Evolutionary conservation across 2,113 vertebrate species (phyloP).

Genomic region (Esox niger): DNA sequence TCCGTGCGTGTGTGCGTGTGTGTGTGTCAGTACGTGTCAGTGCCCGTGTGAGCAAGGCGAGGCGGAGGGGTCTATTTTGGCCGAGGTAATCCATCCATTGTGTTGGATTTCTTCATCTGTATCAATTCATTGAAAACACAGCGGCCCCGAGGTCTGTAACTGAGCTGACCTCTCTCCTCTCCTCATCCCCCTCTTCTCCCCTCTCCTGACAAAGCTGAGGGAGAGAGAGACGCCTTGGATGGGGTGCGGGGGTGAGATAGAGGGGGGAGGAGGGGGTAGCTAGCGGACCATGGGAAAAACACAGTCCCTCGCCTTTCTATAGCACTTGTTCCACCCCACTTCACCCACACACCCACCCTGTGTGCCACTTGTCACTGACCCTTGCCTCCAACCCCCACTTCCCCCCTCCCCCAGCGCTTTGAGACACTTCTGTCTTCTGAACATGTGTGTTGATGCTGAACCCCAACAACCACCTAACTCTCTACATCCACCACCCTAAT

Average conservation of each 20-base stretch:
- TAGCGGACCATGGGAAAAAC: conserved; percentile 79
- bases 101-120: conserved; percentile 78
- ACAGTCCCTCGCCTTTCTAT: conserved; percentile 65
- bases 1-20: conserved; percentile 13
- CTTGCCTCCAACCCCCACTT: conserved; percentile 51
- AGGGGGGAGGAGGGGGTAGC: conserved; percentile 37
- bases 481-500: no score
- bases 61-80: conserved; percentile 62
- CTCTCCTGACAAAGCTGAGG: background rate
- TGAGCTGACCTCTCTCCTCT: conserved; percentile 77
- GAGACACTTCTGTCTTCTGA: conserved; percentile 52
- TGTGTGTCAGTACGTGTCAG: conserved; percentile 40
- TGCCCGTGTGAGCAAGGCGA: conserved; percentile 47
- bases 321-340: conserved; percentile 76
- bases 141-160: conserved; percentile 79
- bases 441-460: background rate
- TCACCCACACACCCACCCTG: conserved; percentile 59
- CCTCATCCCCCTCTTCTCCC: no score
- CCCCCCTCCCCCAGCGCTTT: conserved; percentile 55
- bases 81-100: conserved; percentile 78
- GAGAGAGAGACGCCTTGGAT: conserved; percentile 47
- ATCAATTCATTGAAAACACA: conserved; percentile 78
- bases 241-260: conserved; percentile 22
- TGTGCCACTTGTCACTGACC: conserved; percentile 80
- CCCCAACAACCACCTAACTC: conserved; percentile 23